Percentiles rank a stretch among this genome's conserved stretches.
These are phyloP conservation scores for Andrena minutula DNA, from an alignment of 2,888 invertebrate species.

Conservation along the genomic window DNA sequence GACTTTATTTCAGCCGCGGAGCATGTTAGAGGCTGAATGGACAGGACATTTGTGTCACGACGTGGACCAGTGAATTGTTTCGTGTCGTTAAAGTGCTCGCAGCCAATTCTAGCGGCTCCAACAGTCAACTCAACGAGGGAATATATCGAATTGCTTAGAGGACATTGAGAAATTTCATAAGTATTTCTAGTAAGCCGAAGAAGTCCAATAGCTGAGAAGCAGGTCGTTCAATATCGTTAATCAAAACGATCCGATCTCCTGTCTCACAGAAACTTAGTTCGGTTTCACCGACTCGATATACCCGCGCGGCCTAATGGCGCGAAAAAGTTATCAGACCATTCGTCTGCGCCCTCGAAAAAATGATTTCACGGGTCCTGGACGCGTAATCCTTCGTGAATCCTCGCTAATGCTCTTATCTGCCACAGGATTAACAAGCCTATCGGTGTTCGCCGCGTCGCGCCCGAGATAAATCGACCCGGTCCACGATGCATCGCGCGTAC, in stretches of 20 bases:
- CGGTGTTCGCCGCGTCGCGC: slow-evolving; percentile 32
- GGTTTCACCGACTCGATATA: not conserved
- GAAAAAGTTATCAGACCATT: not conserved
- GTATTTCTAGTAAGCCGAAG: not conserved
- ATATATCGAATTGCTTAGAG: slow-evolving; percentile 23
- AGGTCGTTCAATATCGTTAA: not conserved
- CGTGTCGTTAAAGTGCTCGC: not conserved
- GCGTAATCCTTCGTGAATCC: slow-evolving; percentile 21
- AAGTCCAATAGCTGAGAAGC: slow-evolving; percentile 16
- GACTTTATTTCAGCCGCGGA: not conserved
- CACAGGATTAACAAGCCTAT: slow-evolving; percentile 30
- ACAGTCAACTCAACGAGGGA: not conserved
- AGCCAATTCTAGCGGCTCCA: not conserved
- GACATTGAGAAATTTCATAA: slow-evolving; percentile 27
- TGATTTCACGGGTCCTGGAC: not conserved
- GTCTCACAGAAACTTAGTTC: not conserved
- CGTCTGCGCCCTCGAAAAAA: not conserved
- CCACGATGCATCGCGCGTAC: slow-evolving; percentile 26
- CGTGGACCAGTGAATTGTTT: slow-evolving; percentile 17
- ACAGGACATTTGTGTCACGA: slow-evolving; percentile 3
- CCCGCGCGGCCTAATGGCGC: not conserved
- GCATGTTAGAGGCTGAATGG: not conserved
- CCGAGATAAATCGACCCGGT: slow-evolving; percentile 47
- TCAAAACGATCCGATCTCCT: not conserved
- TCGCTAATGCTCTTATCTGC: slow-evolving; percentile 36